Evolutionary conservation across 2,888 invertebrate genomes (phyloP), one percentile per base, ranked within the genome.

Genomic region (Trypoxylon attenuatum): DNA sequence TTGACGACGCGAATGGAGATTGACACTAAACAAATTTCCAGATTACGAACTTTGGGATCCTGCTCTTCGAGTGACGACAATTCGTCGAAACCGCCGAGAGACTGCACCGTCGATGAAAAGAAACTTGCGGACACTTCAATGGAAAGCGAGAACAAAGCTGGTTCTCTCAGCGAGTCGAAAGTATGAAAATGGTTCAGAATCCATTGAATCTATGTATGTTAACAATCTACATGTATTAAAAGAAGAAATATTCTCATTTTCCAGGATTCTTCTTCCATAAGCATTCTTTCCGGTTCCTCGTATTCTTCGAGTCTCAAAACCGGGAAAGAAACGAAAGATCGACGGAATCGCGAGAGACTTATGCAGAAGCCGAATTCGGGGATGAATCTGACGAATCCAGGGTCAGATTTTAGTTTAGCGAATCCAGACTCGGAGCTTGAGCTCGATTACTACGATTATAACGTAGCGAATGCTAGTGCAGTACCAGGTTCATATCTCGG

Each of bases 361-460:
- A 88, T 94, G 21, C 90, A 90, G 3, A 89, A 91, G 2, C 91
- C 91, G 1, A 91, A 92, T 0, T 95, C 95, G 0, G 95, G 95
- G 82, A 92, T 94, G 76, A 95, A 94, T 50, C 88, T 95, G 22
- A 89, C 89, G 0, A 92, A 91, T 3, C 93, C 91, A 1, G 91
- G 92, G 0, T 95, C 95, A 0, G 95, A 96, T 81, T 92, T 94
- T 76, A 95, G 95, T 50, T 88, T 95, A 21, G 89, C 89, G 0
- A 92, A 91, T 2, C 93, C 91, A 43, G 94, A 94, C 47, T 89
- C 89, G 43, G 95, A 95, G 80, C 89, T 95, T 80, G 95, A 96
- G 86, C 89, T 96, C 70, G 96, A 96, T 84, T 96, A 96, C 81
- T 95, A 96, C 82, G 95, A 96, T 83, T 96, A 96, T 79, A 95